Conservation (phyloP, 2,797 vertebrate genomes). For the Uromys caudimaculatus region DNA sequence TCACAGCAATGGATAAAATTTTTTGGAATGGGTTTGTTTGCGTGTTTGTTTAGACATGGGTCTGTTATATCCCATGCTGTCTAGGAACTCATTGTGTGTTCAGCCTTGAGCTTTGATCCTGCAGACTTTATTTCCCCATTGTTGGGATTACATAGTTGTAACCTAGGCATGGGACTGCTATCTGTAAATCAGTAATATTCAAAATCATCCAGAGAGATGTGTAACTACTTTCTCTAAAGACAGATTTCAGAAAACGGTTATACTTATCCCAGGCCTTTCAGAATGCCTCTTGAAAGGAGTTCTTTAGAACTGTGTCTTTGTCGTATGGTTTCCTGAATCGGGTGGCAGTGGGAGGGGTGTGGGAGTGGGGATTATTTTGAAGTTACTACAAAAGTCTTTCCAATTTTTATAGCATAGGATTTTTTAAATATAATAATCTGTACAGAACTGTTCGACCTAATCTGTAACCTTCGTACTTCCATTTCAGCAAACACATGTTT, state of each 20-base stretch:
- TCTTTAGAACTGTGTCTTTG: constrained; percentile 31
- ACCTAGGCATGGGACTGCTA: neutral
- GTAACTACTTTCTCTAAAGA: constrained; percentile 37
- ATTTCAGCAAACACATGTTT: constrained; percentile 69
- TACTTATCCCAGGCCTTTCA: neutral
- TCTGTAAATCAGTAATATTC: constrained; percentile 15
- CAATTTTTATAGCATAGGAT: neutral
- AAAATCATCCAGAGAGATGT: neutral
- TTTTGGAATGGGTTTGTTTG: neutral
- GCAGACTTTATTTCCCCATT: neutral
- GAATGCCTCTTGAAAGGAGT: neutral
- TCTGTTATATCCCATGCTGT: neutral
- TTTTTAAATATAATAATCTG: constrained; percentile 9
- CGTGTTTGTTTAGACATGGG: neutral
- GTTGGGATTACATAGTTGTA: neutral
- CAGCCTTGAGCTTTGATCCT: neutral
- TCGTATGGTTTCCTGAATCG: neutral
- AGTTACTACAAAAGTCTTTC: constrained; percentile 30
- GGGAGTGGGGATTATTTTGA: neutral
- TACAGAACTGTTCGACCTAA: constrained; percentile 57
- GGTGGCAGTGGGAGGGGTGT: neutral
- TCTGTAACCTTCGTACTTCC: constrained; percentile 52
- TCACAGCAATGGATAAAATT: neutral
- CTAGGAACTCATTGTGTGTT: neutral
- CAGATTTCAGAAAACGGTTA: neutral